Base-by-base conservation (phyloP, 2,797 vertebrate species). In the Hoplostethus mediterraneus region DNA sequence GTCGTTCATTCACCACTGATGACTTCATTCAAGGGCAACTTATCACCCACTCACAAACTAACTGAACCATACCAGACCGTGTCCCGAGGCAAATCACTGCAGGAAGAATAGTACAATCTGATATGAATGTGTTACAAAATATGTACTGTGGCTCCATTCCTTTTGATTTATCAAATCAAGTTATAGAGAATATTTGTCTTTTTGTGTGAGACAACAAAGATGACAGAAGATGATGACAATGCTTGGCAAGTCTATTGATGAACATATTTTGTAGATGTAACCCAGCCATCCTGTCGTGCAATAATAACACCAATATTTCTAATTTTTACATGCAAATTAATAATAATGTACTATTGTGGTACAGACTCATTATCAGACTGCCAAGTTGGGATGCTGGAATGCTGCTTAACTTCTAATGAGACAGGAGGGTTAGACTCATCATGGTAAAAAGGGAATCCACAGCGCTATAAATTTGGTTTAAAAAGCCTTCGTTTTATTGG, bases 11-110 rank as follows among this genome's bases (percentile, higher is more conserved):
- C 83, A 63, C 90, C 86, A 78, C 92, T 92, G 92, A 93, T 93
- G 92, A 92, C 90, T 93, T 93, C 90, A 93, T 93, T 92, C 93
- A 93, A 94, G 93, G 93, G 87, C 82, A 89, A 92, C 93, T 94
- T 93, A 94, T 94, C 95, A 94, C 92, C 94, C 93, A 92, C 93
- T 95, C 93, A 90, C 89, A 89, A 89, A 84, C 82, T 85, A 92
- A 91, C 87, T 84, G 90, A 94, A 90, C 92, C 84, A 44, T 81
- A 78, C 82, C 83, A 82, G 83, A 89, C 81, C 81, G 74, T 85
- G 90, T 92, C 91, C 86, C 81, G 79, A 90, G 87, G 87, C 93
- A 89, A 92, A 94, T 94, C 68, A 83, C 83, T 73, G 75, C 75
- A 52, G 84, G 84, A 79, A 51, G 75, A 85, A 79, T 64, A 68